Percentiles rank a stretch among this genome's conserved stretches.
These are phyloP conservation scores for Phaetusa simplex DNA, from an alignment of 2,113 vertebrate genomes.

Conservation along the genomic window DNA sequence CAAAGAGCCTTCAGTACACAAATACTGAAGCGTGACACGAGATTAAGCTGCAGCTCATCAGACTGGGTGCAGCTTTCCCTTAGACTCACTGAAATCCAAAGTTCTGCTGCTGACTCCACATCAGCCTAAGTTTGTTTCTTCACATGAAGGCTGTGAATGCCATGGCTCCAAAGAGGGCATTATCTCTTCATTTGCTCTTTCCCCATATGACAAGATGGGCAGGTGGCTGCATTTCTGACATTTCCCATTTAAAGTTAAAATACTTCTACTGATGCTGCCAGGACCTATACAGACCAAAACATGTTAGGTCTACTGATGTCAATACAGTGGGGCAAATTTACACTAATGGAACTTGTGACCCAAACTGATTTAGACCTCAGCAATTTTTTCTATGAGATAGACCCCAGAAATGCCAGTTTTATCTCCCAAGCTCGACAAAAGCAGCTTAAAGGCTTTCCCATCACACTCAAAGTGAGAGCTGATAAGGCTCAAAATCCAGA, in stretches of 20 bases:
- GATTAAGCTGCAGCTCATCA: neutral
- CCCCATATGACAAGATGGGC: neutral
- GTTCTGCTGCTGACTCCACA: neutral
- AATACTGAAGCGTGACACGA: neutral
- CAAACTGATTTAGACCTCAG: neutral
- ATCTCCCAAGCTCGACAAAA: constrained; percentile 40
- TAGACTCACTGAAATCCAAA: neutral
- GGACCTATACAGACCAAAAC: neutral
- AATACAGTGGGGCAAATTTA: neutral
- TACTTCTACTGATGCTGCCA: neutral
- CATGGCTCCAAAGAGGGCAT: neutral
- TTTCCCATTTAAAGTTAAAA: neutral
- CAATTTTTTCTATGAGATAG: neutral
- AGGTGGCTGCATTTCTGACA: neutral
- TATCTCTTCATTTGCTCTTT: neutral
- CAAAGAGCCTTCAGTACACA: neutral
- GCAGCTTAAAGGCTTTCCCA: constrained; percentile 34
- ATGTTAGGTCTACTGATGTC: neutral
- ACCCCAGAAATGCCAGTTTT: constrained; percentile 29
- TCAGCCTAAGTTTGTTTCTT: neutral
- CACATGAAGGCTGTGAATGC: neutral
- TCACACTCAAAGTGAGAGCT: constrained; percentile 46
- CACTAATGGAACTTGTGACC: neutral
- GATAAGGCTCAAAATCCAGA: constrained; percentile 60
- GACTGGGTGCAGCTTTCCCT: neutral